Evolutionary conservation across 2,888 invertebrate species (phyloP).

Genomic region (Chloroclysta siterata): DNA sequence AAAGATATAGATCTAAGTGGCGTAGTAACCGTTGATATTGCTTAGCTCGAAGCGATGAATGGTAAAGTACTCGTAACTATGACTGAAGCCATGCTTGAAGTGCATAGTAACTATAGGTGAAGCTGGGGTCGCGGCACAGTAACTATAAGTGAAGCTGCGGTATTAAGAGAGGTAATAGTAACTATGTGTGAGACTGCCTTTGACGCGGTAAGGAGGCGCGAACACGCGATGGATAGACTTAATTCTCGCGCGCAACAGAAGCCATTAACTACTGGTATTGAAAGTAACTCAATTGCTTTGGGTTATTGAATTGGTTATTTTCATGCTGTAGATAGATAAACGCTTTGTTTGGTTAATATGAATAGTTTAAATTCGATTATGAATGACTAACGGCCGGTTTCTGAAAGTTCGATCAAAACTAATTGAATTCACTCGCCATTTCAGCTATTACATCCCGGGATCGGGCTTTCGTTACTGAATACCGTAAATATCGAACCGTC

Average conservation of each 20-base stretch:
- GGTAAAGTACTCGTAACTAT: too few relatives aligned
- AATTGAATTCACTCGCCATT: too few relatives aligned
- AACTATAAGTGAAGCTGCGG: not conserved
- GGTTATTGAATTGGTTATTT: constrained; percentile 14
- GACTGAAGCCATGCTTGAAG: too few relatives aligned
- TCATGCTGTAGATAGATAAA: not conserved
- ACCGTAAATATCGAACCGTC: too few relatives aligned
- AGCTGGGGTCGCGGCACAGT: not conserved
- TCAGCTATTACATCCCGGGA: too few relatives aligned
- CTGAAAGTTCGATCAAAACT: too few relatives aligned
- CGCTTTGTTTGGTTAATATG: not conserved
- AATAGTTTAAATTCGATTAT: too few relatives aligned
- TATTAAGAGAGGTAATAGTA: constrained; percentile 11
- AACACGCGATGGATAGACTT: constrained; percentile 53
- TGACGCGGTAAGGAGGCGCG: constrained; percentile 51
- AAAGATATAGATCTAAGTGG: too few relatives aligned
- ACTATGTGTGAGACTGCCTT: constrained; percentile 55
- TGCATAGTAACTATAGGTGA: not conserved
- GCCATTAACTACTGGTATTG: constrained; percentile 26
- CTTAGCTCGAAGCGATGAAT: too few relatives aligned
- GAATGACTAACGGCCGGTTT: too few relatives aligned
- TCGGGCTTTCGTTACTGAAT: too few relatives aligned
- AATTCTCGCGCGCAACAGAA: constrained; percentile 33
- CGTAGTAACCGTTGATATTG: too few relatives aligned
- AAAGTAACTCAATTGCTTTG: constrained; percentile 21